A percentile compares a stretch with the other conserved stretches of the same genome.
Evolutionary conservation across 2,888 invertebrate species (phyloP).

Genomic region (Cremastinae sp.): DNA sequence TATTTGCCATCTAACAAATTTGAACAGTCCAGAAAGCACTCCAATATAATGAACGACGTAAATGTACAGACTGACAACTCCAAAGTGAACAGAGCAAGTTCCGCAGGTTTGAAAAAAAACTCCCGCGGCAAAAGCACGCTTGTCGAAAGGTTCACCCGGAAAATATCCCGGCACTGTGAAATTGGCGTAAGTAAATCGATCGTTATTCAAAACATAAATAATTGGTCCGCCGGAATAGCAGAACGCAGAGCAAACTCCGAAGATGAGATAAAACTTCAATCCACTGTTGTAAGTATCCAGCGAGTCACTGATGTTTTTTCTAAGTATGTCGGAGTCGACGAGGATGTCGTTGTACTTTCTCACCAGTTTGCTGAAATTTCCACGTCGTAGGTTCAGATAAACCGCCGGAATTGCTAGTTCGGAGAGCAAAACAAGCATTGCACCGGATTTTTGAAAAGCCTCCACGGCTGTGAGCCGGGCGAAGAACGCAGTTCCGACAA

Average conservation of each 20-base stretch:
- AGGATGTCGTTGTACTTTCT: constrained; percentile 60
- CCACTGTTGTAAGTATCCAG: constrained; percentile 60
- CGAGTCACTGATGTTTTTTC: constrained; percentile 21
- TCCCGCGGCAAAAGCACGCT: constrained; percentile 52
- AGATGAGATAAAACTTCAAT: constrained; percentile 61
- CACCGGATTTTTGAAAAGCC: constrained; percentile 37
- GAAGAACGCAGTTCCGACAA: constrained; percentile 45
- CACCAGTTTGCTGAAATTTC: constrained; percentile 60
- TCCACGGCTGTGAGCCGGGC: not conserved
- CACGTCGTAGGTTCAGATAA: constrained; percentile 59
- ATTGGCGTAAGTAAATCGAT: constrained; percentile 63
- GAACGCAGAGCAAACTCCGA: constrained; percentile 18
- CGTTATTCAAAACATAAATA: constrained; percentile 39
- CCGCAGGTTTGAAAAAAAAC: constrained; percentile 50
- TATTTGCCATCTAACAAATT: constrained; percentile 58
- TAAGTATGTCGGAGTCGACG: constrained; percentile 48
- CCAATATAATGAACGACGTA: constrained; percentile 66
- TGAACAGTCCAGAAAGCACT: constrained; percentile 66
- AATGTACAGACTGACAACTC: constrained; percentile 65
- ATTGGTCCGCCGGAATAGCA: constrained; percentile 61
- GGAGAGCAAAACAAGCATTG: constrained; percentile 43
- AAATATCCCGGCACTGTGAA: constrained; percentile 61
- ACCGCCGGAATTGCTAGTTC: constrained; percentile 60
- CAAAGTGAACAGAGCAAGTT: constrained; percentile 41
- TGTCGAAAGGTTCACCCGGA: constrained; percentile 61